Conservation (phyloP, 2,797 vertebrate genomes). For the Melopsittacus undulatus region DNA sequence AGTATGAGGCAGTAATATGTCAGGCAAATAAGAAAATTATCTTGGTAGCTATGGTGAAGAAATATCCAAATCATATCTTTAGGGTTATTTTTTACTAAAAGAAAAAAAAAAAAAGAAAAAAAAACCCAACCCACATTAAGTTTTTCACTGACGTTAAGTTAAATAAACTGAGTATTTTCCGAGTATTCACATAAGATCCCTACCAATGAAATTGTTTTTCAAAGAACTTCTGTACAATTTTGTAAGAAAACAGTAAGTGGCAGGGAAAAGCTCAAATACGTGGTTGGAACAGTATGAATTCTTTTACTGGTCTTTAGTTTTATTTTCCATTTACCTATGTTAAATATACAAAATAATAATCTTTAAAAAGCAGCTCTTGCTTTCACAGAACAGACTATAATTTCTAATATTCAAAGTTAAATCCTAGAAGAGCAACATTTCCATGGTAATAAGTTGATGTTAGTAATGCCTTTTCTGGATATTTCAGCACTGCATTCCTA, state of each 20-base stretch:
- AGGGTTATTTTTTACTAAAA: not conserved
- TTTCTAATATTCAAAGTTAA: not conserved
- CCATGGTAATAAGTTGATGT: not conserved
- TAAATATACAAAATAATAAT: not conserved
- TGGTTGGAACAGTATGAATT: not conserved
- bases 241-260: not conserved
- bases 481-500: not conserved
- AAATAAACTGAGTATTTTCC: not conserved
- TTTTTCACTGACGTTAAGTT: not conserved
- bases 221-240: not conserved
- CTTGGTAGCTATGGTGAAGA: not conserved
- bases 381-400: not conserved
- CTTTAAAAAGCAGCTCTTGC: not conserved
- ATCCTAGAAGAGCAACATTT: not conserved
- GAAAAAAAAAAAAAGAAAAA: not conserved
- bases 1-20: not conserved
- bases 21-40: not conserved
- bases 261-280: not conserved
- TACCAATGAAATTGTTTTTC: not conserved
- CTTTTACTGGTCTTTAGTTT: not conserved
- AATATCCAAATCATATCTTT: not conserved
- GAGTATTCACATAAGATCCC: not conserved
- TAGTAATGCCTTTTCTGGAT: not conserved
- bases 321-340: not conserved
- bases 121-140: accelerated